A percentile compares a stretch with the other conserved stretches of the same genome.
Conservation (phyloP, 2,113 vertebrate genomes). For the Periophthalmodon schlosseri region DNA sequence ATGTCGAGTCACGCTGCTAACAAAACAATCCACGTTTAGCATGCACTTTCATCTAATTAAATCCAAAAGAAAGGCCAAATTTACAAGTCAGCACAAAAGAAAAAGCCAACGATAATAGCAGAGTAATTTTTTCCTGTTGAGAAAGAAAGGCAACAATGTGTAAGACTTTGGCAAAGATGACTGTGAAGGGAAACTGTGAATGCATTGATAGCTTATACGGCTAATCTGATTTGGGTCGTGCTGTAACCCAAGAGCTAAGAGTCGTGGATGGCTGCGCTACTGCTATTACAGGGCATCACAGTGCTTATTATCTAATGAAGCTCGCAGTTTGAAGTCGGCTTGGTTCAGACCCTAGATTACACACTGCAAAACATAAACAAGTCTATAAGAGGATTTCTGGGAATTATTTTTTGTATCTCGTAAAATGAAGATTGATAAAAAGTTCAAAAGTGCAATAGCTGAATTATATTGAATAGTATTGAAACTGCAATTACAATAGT, state of each 20-base stretch:
- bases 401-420: not conserved
- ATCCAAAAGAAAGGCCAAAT: slow-evolving; percentile 2
- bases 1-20: slow-evolving; percentile 40
- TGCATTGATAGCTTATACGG: slow-evolving; percentile 49
- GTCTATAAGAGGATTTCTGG: slow-evolving; percentile 16
- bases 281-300: slow-evolving; percentile 35
- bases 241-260: slow-evolving; percentile 37
- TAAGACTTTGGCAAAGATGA: not conserved
- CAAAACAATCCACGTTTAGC: slow-evolving; percentile 23
- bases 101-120: not conserved
- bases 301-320: slow-evolving; percentile 46
- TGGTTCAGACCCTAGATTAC: slow-evolving; percentile 20
- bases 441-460: not conserved
- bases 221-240: slow-evolving; percentile 66
- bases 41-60: slow-evolving; percentile 29
- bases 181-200: slow-evolving; percentile 45
- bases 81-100: not conserved
- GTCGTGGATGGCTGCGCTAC: slow-evolving; percentile 26
- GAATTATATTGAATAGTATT: not conserved
- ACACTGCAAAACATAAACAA: slow-evolving; percentile 17
- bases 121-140: not conserved
- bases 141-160: not conserved
- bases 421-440: not conserved
- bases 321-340: slow-evolving; percentile 29
- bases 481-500: not conserved